phyloP scores from a whole-genome alignment of 2,113 vertebrate genomes.

The Nasalis larvatus region DNA sequence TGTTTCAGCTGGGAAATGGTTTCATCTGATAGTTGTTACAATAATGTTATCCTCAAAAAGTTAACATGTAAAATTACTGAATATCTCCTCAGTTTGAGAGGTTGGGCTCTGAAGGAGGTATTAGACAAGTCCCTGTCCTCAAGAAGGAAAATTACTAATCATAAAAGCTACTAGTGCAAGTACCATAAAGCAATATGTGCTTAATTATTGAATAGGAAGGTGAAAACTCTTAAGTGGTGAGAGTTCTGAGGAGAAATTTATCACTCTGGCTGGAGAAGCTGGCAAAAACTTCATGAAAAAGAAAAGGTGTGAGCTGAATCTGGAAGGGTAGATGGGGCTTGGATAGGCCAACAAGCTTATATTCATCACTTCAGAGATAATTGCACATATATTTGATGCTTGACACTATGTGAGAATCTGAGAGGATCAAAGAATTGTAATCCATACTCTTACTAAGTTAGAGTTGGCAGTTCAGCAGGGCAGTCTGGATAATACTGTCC shows the following conservation, averaged over 20 bases:
- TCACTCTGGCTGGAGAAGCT: neutral
- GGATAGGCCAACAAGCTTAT: neutral
- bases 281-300: neutral
- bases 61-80: neutral
- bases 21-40: constrained; percentile 26
- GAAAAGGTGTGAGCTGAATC: neutral
- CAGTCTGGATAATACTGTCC: neutral
- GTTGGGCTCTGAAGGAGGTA: neutral
- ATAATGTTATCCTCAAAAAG: neutral
- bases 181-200: neutral
- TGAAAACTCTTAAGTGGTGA: neutral
- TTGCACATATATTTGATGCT: neutral
- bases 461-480: neutral
- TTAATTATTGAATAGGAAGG: neutral
- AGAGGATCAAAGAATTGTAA: neutral
- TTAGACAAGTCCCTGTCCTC: neutral
- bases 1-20: neutral
- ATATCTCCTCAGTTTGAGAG: neutral
- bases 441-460: neutral
- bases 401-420: neutral
- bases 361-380: neutral
- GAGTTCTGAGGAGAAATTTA: neutral
- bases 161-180: neutral
- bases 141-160: neutral
- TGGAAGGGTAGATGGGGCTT: neutral